A percentile compares a stretch with the other conserved stretches of the same genome.
Conservation (phyloP, 1,140 invertebrate species). For the Choristoneura fumiferana region DNA sequence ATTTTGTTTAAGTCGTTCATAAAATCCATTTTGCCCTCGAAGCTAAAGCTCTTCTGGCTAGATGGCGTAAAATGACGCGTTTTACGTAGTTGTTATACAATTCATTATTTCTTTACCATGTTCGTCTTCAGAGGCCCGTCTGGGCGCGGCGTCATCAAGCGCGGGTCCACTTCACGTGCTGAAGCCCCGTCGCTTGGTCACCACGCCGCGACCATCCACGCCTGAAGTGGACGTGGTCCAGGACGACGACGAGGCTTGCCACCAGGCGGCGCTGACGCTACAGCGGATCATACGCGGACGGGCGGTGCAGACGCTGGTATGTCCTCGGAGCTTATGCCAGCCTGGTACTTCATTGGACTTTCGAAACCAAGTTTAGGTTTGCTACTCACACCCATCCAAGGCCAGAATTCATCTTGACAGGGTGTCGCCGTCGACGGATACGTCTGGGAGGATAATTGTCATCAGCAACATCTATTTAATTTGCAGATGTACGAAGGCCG, state of each 20-base stretch:
- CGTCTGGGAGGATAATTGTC: too few relatives aligned
- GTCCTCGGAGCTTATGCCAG: neutral
- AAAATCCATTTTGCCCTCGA: too few relatives aligned
- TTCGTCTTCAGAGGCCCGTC: slow-evolving; percentile 46
- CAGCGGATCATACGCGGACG: slow-evolving; percentile 84
- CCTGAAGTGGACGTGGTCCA: slow-evolving; percentile 78
- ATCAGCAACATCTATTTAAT: too few relatives aligned
- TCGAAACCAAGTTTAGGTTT: too few relatives aligned
- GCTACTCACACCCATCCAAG: too few relatives aligned
- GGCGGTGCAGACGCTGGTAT: slow-evolving; percentile 77
- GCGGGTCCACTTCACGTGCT: slow-evolving; percentile 57
- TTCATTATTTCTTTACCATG: slow-evolving; percentile 18
- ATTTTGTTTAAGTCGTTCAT: too few relatives aligned
- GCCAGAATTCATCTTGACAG: too few relatives aligned
- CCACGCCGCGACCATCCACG: slow-evolving; percentile 63
- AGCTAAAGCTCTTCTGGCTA: too few relatives aligned
- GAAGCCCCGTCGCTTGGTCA: slow-evolving; percentile 33
- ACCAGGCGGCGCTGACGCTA: slow-evolving; percentile 81
- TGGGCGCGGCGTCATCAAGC: slow-evolving; percentile 49
- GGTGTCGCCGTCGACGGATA: too few relatives aligned
- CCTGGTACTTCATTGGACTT: too few relatives aligned
- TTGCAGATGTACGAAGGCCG: slow-evolving; percentile 86
- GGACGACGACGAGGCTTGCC: slow-evolving; percentile 76
- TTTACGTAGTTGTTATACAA: too few relatives aligned
- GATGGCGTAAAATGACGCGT: too few relatives aligned